Evolutionary conservation across 2,888 invertebrate genomes (phyloP).

Genomic region (Syrista parreyssii): DNA sequence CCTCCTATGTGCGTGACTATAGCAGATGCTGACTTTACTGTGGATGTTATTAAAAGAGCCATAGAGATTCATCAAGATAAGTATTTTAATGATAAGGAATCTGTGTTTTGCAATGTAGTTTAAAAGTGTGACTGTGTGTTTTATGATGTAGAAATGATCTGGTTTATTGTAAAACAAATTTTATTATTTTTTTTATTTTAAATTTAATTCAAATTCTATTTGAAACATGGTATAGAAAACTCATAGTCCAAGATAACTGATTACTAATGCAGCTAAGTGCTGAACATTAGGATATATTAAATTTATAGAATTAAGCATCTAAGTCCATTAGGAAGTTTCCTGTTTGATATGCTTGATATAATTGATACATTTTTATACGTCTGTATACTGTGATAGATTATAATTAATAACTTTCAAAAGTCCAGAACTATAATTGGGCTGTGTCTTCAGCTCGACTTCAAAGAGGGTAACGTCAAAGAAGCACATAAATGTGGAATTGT

Average conservation of each 20-base stretch:
- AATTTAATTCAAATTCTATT: too few relatives aligned
- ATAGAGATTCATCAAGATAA: conserved; percentile 64
- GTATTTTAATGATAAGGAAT: conserved; percentile 31
- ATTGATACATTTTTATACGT: background rate
- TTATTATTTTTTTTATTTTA: too few relatives aligned
- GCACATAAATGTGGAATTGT: background rate
- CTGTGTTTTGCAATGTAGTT: conserved; percentile 31
- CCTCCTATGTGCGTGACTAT: conserved; percentile 95
- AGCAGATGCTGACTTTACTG: conserved; percentile 83
- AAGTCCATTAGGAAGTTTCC: background rate
- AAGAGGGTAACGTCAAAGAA: background rate
- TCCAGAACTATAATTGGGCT: background rate
- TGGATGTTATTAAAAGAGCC: conserved; percentile 73
- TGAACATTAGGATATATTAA: background rate
- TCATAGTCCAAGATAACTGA: background rate
- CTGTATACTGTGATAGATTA: background rate
- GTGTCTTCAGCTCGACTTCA: background rate
- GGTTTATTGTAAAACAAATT: too few relatives aligned
- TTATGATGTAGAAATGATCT: too few relatives aligned
- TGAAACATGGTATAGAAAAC: background rate
- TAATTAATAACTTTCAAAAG: background rate
- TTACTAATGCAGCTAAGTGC: background rate
- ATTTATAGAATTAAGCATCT: background rate
- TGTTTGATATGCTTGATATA: background rate
- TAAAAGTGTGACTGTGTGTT: too few relatives aligned